phyloP scores from a whole-genome alignment of 2,888 invertebrate species.

The Diloba caeruleocephala region DNA sequence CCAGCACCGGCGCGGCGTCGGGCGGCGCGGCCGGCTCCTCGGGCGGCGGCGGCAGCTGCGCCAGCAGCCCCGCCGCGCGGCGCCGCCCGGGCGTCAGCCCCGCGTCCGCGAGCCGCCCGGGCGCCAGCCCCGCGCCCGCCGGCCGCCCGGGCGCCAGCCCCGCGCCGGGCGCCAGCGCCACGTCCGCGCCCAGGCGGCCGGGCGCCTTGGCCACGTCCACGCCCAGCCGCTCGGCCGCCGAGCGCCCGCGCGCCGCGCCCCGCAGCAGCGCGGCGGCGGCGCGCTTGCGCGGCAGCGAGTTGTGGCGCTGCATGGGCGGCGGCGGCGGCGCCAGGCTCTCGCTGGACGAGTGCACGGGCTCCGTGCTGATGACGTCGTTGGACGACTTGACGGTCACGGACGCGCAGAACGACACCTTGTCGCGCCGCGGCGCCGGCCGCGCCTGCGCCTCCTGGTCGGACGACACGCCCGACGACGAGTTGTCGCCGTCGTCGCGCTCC shows the following conservation, averaged over 20 bases:
- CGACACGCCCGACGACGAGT: slow-evolving; percentile 96
- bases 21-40: slow-evolving; percentile 88
- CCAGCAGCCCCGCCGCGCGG: slow-evolving; percentile 92
- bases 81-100: slow-evolving; percentile 84
- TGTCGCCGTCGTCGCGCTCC: slow-evolving; percentile 94
- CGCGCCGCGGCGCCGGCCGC: slow-evolving; percentile 72
- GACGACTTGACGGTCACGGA: slow-evolving; percentile 86
- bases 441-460: slow-evolving; percentile 92
- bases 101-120: slow-evolving; percentile 79
- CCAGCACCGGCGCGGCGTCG: slow-evolving; percentile 88
- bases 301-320: slow-evolving; percentile 89
- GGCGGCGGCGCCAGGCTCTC: slow-evolving; percentile 81
- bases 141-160: slow-evolving; percentile 71
- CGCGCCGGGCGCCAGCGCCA: slow-evolving; percentile 88
- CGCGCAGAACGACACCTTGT: slow-evolving; percentile 86
- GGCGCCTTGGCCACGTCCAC: slow-evolving; percentile 79
- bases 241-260: slow-evolving; percentile 69
- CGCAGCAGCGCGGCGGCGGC: slow-evolving; percentile 89
- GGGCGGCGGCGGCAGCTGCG: slow-evolving; percentile 94
- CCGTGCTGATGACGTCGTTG: slow-evolving; percentile 87
- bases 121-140: slow-evolving; percentile 83
- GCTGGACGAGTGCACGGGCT: slow-evolving; percentile 85
- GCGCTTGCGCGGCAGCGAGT: slow-evolving; percentile 90
- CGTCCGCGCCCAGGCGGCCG: slow-evolving; percentile 86
- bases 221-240: slow-evolving; percentile 83